A percentile compares a stretch with the other conserved stretches of the same genome.
These are phyloP conservation scores for Ancistrus triradiatus DNA, from an alignment of 2,113 vertebrate species.

Conservation along the genomic window DNA sequence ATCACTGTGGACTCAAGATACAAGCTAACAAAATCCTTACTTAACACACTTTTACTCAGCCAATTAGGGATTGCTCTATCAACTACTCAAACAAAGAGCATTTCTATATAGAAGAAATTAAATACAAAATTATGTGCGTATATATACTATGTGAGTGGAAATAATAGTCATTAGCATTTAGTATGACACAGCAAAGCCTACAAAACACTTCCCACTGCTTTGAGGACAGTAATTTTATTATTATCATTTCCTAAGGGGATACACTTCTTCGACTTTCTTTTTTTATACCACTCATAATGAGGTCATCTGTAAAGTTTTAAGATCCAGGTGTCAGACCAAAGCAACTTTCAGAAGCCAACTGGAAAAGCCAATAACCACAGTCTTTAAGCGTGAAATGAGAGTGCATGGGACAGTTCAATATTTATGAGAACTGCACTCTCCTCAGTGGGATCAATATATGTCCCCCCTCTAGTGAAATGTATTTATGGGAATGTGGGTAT, in stretches of 20 bases:
- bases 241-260: background rate
- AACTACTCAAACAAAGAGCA: background rate
- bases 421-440: constrained; percentile 27
- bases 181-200: too few species aligned
- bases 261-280: background rate
- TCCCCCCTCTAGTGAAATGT: background rate
- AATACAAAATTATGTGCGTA: background rate
- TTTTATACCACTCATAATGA: constrained; percentile 7
- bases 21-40: constrained; percentile 6
- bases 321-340: constrained; percentile 17
- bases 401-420: constrained; percentile 2
- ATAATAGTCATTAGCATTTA: constrained; percentile 18
- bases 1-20: constrained; percentile 7
- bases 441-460: constrained; percentile 24
- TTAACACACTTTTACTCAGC: constrained; percentile 12
- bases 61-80: background rate
- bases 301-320: constrained; percentile 5
- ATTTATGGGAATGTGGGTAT: constrained; percentile 17
- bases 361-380: constrained; percentile 7
- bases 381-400: constrained; percentile 28
- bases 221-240: background rate
- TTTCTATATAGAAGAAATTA: too few species aligned
- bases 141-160: constrained; percentile 1
- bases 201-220: too few species aligned
- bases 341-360: constrained; percentile 2